Base-by-base conservation (phyloP, 2,113 vertebrate species). In the Melanerpes aurifrons region DNA sequence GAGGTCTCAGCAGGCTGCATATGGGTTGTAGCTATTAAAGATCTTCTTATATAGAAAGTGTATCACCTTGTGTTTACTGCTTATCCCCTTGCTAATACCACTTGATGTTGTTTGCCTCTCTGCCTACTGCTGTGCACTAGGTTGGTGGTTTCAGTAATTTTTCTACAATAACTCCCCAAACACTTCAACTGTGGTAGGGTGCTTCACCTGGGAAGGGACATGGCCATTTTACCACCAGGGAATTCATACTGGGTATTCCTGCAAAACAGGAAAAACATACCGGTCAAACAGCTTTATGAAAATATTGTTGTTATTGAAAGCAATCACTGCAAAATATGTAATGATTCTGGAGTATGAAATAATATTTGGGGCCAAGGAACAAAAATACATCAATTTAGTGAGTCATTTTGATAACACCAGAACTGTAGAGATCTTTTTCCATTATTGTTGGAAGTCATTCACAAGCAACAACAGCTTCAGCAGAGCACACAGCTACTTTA, bases 141-240 rank as follows among this genome's bases (percentile, higher is more conserved):
- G 82, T 59, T 94, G 87, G 58, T 89, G 69, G 37, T 86, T 95
- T 94, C 67, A 58, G 86, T 67, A 79, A 80, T 85, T 94, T 95
- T 96, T 80, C 83, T 93, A 26, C 67, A 63, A 4, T 64, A 93
- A 82, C 37, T 93, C 73, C 73, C 73, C 28, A 29, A 74, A 90
- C n/a, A 53, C 26, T 4, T 40, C 1, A 4, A 20, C 78, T 94
- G 19, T 71, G 59, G 57, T 68, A 79, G 57, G 69, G 57, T 87
- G 45, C 59, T 86, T 90, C 58, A 57, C 73, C 28, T 2, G 8
- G 40, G 48, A 89, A 83, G 32, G 58, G 61, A 69, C 63, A 67
- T 43, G 24, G 70, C 45, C 47, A 31, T 93, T 94, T 95, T 32
- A 61, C 20, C 63, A 69, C 29, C 12, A 71, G 72, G 86, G 89